phyloP scores from a whole-genome alignment of 2,797 vertebrate species.

The Hydrolagus colliei region DNA sequence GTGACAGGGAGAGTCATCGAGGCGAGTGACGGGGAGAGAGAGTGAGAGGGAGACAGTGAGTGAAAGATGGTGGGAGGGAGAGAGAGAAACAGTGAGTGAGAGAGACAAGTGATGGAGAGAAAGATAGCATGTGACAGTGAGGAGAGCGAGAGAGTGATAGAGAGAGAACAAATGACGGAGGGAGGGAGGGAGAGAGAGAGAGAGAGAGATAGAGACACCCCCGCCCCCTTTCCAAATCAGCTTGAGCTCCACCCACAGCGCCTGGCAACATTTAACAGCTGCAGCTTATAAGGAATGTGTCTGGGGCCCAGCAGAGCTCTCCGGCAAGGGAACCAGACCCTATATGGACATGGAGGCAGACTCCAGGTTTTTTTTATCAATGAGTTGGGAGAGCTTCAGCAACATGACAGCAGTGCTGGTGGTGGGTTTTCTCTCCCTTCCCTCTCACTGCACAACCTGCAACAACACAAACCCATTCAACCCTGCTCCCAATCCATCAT shows the following conservation, averaged over 20 bases:
- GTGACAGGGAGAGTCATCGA: neutral
- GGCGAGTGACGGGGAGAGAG: neutral
- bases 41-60: neutral
- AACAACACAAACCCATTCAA: too few species aligned
- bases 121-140: neutral
- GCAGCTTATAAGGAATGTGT: conserved; percentile 94
- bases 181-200: neutral
- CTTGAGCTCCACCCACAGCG: neutral
- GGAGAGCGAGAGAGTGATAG: neutral
- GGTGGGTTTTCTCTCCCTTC: too few species aligned
- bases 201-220: neutral
- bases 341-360: conserved; percentile 91
- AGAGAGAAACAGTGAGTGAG: neutral
- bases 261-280: conserved; percentile 59
- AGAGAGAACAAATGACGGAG: neutral
- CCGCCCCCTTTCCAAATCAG: neutral
- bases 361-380: conserved; percentile 40
- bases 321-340: conserved; percentile 80
- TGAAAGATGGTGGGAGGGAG: neutral
- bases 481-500: too few species aligned
- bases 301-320: conserved; percentile 77
- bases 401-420: too few species aligned
- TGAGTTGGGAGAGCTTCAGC: neutral
- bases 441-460: too few species aligned
- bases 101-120: neutral